Evolutionary conservation across 2,888 invertebrate genomes (phyloP), one percentile per base, ranked within the genome.

Genomic region (Halictus ligatus): DNA sequence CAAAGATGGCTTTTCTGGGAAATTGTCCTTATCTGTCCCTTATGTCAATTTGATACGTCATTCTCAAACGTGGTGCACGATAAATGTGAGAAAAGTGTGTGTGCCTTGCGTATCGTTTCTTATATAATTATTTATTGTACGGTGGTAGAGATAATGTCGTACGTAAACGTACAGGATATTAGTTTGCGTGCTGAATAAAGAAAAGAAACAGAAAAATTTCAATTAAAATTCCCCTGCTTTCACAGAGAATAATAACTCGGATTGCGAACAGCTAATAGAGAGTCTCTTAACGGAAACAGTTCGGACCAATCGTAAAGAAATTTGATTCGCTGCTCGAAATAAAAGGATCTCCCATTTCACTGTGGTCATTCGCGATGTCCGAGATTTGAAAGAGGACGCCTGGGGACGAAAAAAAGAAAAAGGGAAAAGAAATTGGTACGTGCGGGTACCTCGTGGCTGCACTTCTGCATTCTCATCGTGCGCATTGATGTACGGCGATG

Each of bases 391-490:
- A 29, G 73, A 29, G 13, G 5, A 15, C 15, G 21, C 0, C 13
- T 7, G 58, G 50, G n/a, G 15, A 35, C 35, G 35, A 35, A 35
- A 35, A 35, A 35, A 35, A 8, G n/a, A 21, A 73, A 40, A 29
- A 64, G 18, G 8, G 18, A 43, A 69, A 48, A n/a, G 58, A 50
- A 50, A 50, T 40, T 77, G 48, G 48, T 35, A 25, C 54, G 25
- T 10, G n/a, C 69, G 46, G 54, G 58, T 69, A 81, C 40, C 67
- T 78, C 46, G 18, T 21, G 29, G 25, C 6, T 60, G 71, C 15
- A 40, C 75, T 81, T 88, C 78, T 84, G 79, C 84, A 80, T 86
- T 88, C 84, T 76, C 78, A 78, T 81, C 86, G 84, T 54, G 75
- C 60, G 13, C 73, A 46, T 48, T 69, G 83, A 84, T 81, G 78